A percentile compares a stretch with the other conserved stretches of the same genome.
Evolutionary conservation across 2,888 invertebrate species (phyloP).

Genomic region (Nasonovia ribisnigri): DNA sequence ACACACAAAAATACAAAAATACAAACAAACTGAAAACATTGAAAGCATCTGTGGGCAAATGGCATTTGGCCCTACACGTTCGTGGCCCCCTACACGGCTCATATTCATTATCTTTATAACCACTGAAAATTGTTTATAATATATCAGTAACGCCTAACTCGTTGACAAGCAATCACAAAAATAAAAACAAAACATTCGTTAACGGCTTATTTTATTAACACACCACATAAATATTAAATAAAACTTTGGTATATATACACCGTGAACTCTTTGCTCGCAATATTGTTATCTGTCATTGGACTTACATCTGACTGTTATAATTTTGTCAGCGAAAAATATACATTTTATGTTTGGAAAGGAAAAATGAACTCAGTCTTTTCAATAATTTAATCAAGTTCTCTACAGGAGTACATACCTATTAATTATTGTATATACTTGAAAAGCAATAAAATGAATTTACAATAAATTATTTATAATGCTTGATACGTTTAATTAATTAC

Average conservation of each 20-base stretch:
- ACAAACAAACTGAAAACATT: constrained; percentile 39
- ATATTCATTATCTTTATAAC: constrained; percentile 3
- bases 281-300: not conserved
- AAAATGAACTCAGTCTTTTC: not conserved
- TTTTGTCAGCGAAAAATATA: not conserved
- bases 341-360: not conserved
- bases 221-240: not conserved
- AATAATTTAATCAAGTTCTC: not conserved
- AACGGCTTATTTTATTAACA: not conserved
- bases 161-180: not conserved
- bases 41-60: constrained; percentile 3
- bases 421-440: not conserved
- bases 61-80: not conserved
- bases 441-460: not conserved
- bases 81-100: not conserved
- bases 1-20: constrained; percentile 7
- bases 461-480: not conserved
- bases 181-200: not conserved
- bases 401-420: not conserved
- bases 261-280: not conserved
- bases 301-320: not conserved
- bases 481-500: not conserved
- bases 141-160: not conserved
- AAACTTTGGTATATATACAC: not conserved
- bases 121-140: not conserved